phyloP scores from a whole-genome alignment of 2,888 invertebrate genomes.

The Pterobdella sp. region DNA sequence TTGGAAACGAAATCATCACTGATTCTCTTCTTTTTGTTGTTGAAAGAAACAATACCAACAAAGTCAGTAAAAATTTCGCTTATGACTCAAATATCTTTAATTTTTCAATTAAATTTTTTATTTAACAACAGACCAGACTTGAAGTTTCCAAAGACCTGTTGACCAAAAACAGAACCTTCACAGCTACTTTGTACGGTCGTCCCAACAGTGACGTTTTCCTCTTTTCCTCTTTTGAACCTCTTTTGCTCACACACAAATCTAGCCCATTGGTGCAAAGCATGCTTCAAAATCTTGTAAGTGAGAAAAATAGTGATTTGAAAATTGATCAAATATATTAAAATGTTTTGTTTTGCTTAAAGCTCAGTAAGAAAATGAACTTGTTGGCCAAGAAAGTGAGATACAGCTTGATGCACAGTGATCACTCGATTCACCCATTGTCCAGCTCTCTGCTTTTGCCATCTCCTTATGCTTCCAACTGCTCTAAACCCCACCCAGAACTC shows the following conservation, averaged over 20 bases:
- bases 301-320: neutral
- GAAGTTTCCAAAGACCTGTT: neutral
- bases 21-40: constrained; percentile 11
- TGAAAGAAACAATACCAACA: neutral
- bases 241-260: neutral
- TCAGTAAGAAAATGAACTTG: neutral
- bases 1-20: constrained; percentile 2
- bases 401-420: neutral
- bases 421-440: neutral
- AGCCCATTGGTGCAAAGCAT: neutral
- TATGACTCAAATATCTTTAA: too few species aligned
- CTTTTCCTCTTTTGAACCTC: neutral
- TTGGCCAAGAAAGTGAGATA: neutral
- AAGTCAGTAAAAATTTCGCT: neutral
- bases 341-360: neutral
- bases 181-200: neutral
- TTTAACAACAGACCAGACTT: constrained; percentile 7
- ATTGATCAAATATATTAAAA: neutral
- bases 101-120: too few species aligned
- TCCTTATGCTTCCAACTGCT: neutral
- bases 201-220: constrained; percentile 1
- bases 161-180: neutral
- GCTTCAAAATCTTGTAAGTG: neutral
- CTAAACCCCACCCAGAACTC: neutral
- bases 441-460: constrained; percentile 1